These are phyloP conservation scores for Drosophila grimshawi DNA, from an alignment of 1,140 invertebrate species.

Conservation along the genomic window DNA sequence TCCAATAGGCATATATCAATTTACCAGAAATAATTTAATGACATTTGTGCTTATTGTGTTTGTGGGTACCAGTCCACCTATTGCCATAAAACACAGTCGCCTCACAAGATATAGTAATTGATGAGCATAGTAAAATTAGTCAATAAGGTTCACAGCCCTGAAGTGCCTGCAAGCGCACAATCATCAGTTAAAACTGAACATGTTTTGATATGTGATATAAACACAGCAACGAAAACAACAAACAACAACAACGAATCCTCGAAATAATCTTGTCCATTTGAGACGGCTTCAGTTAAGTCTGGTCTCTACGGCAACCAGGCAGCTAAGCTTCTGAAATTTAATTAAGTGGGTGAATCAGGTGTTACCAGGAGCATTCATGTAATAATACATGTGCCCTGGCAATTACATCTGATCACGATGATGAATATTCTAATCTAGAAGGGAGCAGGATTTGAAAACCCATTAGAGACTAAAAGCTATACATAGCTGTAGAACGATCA, in stretches of 20 bases:
- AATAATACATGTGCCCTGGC: neutral
- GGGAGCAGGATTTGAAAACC: no score
- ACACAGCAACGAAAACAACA: neutral
- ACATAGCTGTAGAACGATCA: no score
- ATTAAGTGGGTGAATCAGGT: constrained; percentile 36
- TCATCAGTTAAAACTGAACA: constrained; percentile 42
- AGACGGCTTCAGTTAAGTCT: neutral
- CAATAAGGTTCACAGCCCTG: constrained; percentile 17
- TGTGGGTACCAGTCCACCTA: neutral
- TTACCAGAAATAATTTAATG: constrained; percentile 48
- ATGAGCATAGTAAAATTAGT: constrained; percentile 29
- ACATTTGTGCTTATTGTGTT: constrained; percentile 37
- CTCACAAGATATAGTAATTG: constrained; percentile 5
- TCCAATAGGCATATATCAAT: constrained; percentile 38
- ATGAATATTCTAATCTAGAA: constrained; percentile 12
- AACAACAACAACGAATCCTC: neutral
- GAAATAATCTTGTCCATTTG: constrained; percentile 6
- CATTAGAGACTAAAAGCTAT: no score
- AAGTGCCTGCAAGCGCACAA: constrained; percentile 32
- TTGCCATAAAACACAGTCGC: no score
- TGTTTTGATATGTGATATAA: constrained; percentile 45
- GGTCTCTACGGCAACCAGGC: constrained; percentile 1
- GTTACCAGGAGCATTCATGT: neutral
- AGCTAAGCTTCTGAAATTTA: constrained; percentile 5
- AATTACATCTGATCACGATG: constrained; percentile 31